Base-by-base conservation (phyloP, 2,888 invertebrate species). In the Hofmannophila pseudospretella region DNA sequence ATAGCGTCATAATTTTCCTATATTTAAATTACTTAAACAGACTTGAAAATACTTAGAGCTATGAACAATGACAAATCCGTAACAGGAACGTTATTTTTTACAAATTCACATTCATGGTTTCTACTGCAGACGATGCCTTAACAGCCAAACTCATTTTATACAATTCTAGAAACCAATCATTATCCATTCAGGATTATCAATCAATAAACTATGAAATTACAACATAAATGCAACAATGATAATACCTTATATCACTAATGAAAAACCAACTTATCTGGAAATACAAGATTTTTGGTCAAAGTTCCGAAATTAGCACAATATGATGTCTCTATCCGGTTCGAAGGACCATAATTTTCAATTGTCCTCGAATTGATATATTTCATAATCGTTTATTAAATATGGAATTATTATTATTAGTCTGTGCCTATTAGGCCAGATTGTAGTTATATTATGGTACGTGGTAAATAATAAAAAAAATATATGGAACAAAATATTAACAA, bases 21-120 rank as follows among this genome's bases (percentile, higher is more conserved):
- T 5, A 27, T 27, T 27, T 27, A 7, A 27, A 23, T n/a, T 23
- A 23, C 23, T 42, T 42, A 41, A 59, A 67, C 40, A 55, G 35
- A 59, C 39, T 55, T 55, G 44, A 60, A 59, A 59, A 59, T 58
- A 53, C 54, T 19, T 32, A 55, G 41, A 36, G n/a, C 27, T 58
- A 53, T 41, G 38, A 62, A 51, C 47, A 62, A 59, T 58, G 65
- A 77, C 76, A 79, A 81, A 80, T 81, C 80, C 80, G 44, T 67
- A 66, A 58, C 69, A 81, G 77, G 79, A 79, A 81, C 79, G 65
- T 68, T 59, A 56, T 53, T 54, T n/a, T 39, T 34, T 49, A 51
- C 45, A 47, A 47, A 58, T 42, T 51, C 50, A 46, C 40, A 38
- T 4, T 35, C 42, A 44, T 46, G 51, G 47, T 54, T 55, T 55